Conservation (phyloP, 37 sponge, comb jelly and placozoan species). For the Ianthella basta region DNA sequence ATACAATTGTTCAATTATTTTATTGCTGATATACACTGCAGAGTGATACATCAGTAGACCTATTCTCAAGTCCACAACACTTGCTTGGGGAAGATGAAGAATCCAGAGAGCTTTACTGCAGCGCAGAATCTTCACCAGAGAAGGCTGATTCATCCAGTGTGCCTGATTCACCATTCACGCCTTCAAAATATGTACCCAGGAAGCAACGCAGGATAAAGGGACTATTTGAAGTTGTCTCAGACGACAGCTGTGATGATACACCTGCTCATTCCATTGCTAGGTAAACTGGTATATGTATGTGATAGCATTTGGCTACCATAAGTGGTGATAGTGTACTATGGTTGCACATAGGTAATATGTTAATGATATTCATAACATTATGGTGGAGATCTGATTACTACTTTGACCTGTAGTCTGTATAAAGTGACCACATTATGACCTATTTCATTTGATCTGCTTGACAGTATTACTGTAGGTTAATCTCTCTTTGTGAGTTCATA, state of each 20-base stretch:
- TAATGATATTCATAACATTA: no score
- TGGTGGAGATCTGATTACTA: no score
- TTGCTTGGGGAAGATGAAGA: conserved; percentile 2
- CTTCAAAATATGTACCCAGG: background rate
- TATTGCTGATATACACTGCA: background rate
- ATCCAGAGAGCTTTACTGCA: background rate
- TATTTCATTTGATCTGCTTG: no score
- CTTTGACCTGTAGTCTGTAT: no score
- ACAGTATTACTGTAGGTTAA: no score
- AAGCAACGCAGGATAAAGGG: background rate
- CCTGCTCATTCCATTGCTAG: background rate
- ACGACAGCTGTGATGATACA: conserved; percentile 2
- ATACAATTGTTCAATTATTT: background rate
- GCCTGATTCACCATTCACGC: background rate
- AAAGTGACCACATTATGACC: no score
- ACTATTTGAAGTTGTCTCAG: background rate
- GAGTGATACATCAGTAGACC: conserved; percentile 1
- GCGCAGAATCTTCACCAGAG: background rate
- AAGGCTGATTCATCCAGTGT: background rate
- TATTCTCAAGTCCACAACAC: background rate
- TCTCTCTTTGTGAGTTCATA: no score
- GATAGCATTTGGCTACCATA: background rate
- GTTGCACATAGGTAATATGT: no score
- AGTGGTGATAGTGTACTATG: background rate
- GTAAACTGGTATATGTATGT: background rate